These are phyloP conservation scores for Lanius collurio DNA, from an alignment of 2,113 vertebrate genomes.

Conservation along the genomic window DNA sequence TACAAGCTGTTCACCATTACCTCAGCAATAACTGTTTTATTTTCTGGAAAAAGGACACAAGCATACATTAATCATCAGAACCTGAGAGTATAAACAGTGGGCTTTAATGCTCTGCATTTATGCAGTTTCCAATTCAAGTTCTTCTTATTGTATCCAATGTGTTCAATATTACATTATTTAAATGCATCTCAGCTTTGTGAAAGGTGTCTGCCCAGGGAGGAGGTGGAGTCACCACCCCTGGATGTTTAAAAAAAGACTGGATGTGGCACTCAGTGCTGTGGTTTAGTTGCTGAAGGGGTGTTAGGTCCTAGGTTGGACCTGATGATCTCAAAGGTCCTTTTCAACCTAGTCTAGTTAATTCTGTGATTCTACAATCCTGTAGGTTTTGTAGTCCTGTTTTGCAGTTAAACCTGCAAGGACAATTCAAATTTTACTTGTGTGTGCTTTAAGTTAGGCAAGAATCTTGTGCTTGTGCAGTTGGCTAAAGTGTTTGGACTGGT, in stretches of 20 bases:
- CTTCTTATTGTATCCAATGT: not conserved
- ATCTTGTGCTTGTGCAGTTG: not conserved
- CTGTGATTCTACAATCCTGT: not conserved
- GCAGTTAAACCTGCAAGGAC: not conserved
- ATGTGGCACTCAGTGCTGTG: not conserved
- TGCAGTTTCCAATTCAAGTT: not conserved
- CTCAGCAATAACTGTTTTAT: not conserved
- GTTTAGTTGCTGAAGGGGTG: not conserved
- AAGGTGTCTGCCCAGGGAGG: not conserved
- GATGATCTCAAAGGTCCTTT: not conserved
- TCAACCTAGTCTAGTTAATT: not conserved
- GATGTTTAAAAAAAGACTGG: not conserved
- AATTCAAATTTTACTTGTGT: not conserved
- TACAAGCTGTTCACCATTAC: not conserved
- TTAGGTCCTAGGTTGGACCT: not conserved
- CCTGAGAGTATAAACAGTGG: not conserved
- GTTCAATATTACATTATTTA: not conserved
- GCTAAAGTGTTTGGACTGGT: not conserved
- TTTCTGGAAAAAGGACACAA: not conserved
- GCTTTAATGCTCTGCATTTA: not conserved
- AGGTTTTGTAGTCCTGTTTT: not conserved
- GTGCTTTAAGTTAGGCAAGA: not conserved
- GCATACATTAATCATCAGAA: not conserved
- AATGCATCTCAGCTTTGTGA: not conserved
- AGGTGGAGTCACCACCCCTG: not conserved